These are phyloP conservation scores for Delphinapterus leucas DNA, from an alignment of 2,113 vertebrate genomes.

Conservation along the genomic window DNA sequence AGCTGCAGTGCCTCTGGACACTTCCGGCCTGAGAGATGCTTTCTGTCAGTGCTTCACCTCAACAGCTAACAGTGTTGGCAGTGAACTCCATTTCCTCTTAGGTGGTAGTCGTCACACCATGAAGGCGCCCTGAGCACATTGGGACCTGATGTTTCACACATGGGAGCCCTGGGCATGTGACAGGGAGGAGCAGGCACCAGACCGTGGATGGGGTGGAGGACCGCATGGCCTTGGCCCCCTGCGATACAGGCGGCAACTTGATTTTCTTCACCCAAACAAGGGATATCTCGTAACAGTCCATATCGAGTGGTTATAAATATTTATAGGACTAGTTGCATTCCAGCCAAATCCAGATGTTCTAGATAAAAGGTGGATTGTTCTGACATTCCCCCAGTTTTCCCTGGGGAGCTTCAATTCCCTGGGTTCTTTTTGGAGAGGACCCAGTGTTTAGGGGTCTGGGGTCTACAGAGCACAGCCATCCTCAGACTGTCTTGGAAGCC, in stretches of 20 bases:
- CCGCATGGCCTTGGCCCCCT: not conserved
- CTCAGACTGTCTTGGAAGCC: not conserved
- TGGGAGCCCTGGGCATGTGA: not conserved
- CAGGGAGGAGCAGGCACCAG: too few relatives aligned
- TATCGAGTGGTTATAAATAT: not conserved
- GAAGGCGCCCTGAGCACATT: too few relatives aligned
- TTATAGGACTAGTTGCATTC: not conserved
- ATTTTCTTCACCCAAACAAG: not conserved
- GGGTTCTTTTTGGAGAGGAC: not conserved
- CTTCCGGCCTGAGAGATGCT: not conserved
- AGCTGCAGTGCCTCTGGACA: fast-evolving
- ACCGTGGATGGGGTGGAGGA: not conserved
- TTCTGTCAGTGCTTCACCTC: not conserved
- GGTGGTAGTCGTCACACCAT: too few relatives aligned
- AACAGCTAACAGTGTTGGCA: not conserved
- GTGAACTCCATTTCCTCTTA: not conserved
- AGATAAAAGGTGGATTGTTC: not conserved
- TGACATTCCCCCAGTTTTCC: not conserved
- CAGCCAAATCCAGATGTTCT: not conserved
- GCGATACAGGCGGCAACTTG: not conserved
- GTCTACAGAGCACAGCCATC: fast-evolving
- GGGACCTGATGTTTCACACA: not conserved
- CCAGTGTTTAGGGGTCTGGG: not conserved
- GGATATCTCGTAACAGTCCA: too few relatives aligned
- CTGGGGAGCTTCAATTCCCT: too few relatives aligned